Percentiles rank a stretch among this genome's conserved stretches.
These are phyloP conservation scores for Laothoe populi DNA, from an alignment of 2,888 invertebrate species.

Conservation along the genomic window DNA sequence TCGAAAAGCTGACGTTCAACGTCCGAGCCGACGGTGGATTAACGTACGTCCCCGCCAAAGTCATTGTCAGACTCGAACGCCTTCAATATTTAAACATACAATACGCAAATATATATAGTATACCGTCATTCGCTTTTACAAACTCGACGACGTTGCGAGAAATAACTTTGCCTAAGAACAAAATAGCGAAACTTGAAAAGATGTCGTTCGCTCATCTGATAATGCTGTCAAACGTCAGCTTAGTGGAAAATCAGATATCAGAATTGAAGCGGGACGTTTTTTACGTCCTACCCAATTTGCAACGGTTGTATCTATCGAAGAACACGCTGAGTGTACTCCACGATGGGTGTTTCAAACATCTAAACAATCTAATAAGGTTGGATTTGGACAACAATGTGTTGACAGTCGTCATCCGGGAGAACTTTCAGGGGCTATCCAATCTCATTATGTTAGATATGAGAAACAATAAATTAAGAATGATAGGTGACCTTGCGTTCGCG, in stretches of 20 bases:
- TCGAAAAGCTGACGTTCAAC: conserved; percentile 88
- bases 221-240: conserved; percentile 88
- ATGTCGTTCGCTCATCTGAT: conserved; percentile 91
- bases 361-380: conserved; percentile 90
- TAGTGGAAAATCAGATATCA: conserved; percentile 90
- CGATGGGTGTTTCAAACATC: conserved; percentile 91
- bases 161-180: conserved; percentile 89
- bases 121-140: conserved; percentile 90
- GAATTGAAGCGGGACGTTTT: conserved; percentile 91
- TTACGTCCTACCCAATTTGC: conserved; percentile 89
- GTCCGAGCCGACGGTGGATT: conserved; percentile 88
- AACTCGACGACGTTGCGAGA: conserved; percentile 89
- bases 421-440: conserved; percentile 90
- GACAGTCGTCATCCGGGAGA: conserved; percentile 89
- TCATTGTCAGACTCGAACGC: conserved; percentile 87
- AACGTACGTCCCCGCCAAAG: conserved; percentile 89
- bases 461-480: conserved; percentile 90
- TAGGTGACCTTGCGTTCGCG: conserved; percentile 92
- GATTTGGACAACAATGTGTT: conserved; percentile 92
- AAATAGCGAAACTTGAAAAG: conserved; percentile 87
- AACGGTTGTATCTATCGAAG: conserved; percentile 91
- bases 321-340: conserved; percentile 94
- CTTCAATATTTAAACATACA: conserved; percentile 88
- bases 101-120: conserved; percentile 89
- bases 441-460: conserved; percentile 90